Evolutionary conservation across 2,113 vertebrate species (phyloP).

Genomic region (Rutilus rutilus): DNA sequence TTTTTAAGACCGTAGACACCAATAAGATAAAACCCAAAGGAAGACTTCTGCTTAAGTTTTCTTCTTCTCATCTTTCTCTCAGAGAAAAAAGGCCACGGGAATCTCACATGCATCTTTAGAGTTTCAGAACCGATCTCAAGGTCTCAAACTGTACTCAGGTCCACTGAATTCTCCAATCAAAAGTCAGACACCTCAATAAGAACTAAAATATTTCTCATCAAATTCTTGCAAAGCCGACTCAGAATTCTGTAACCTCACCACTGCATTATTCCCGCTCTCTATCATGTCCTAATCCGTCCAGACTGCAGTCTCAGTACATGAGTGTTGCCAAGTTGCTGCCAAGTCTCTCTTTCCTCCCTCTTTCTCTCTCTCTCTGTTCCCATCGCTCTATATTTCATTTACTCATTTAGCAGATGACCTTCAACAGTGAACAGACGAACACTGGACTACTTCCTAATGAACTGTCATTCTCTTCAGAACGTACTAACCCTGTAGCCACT

Average conservation of each 20-base stretch:
- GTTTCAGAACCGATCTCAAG: neutral
- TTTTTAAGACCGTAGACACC: too few species aligned
- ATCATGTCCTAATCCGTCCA: conserved; percentile 69
- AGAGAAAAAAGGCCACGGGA: neutral
- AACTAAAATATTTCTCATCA: neutral
- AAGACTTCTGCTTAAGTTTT: neutral
- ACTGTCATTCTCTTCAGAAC: conserved; percentile 26
- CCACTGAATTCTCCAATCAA: neutral
- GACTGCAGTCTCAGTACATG: conserved; percentile 65
- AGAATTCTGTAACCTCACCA: conserved; percentile 2
- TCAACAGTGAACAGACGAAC: conserved; percentile 18
- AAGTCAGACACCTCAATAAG: neutral
- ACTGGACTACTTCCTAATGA: conserved; percentile 20
- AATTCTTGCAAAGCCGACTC: neutral
- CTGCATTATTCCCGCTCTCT: conserved; percentile 49
- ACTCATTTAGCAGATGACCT: conserved; percentile 15
- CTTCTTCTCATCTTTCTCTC: neutral
- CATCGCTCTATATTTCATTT: conserved; percentile 18
- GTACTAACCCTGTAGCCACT: conserved; percentile 6
- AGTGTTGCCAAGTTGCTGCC: conserved; percentile 37
- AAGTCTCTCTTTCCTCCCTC: conserved; percentile 4
- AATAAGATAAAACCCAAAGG: neutral
- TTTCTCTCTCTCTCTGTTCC: conserved; percentile 16
- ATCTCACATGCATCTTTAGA: neutral
- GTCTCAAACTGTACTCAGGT: neutral